Base-by-base conservation (phyloP, 2,797 vertebrate species). In the Peromyscus eremicus region DNA sequence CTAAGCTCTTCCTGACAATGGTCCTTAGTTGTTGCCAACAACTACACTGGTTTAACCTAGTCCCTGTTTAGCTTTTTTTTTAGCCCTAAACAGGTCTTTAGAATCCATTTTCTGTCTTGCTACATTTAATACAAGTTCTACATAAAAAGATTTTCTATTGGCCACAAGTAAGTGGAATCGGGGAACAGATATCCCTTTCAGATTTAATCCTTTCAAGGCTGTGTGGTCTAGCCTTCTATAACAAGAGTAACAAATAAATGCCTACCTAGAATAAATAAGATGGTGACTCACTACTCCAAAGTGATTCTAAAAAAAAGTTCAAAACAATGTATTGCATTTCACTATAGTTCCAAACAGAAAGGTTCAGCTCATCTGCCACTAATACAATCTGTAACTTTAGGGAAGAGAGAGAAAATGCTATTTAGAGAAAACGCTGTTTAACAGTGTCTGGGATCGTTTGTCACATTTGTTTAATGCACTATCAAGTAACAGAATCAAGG, bases 1-100 rank as follows among this genome's bases (percentile, higher is more conserved):
- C 34, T 37, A 80, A 91, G 43, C 64, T 94, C 37, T 79, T 95
- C 68, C 73, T 79, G 37, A 97, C 81, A 89, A 94, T 94, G 68
- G 29, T 94, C 83, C 90, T 94, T 81, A 92, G 55, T 3, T 97
- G 92, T 77, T 96, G 79, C 60, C 80, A 96, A 94, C 92, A 93
- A 97, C 60, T 60, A 76, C 57, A 81, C 27, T 66, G 87, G 88
- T 92, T 87, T 95, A 89, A 91, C 52, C 62, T 76, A 95, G 87
- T 87, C 34, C 60, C 84, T 85, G 90, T 95, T 96, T 90, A 76
- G 75, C n/a, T n/a, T 43, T 29, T 76, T 95, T 23, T 76, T 95
- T 16, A 40, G 68, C 76, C 94, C 2, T 71, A 60, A 43, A 37
- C 55, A 55, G 60, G 84, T 90, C 94, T 76, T 40, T 94, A 91